Percentiles rank a stretch among this genome's conserved stretches.
These are phyloP conservation scores for Elephas maximus DNA, from an alignment of 2,113 vertebrate genomes.

Conservation along the genomic window DNA sequence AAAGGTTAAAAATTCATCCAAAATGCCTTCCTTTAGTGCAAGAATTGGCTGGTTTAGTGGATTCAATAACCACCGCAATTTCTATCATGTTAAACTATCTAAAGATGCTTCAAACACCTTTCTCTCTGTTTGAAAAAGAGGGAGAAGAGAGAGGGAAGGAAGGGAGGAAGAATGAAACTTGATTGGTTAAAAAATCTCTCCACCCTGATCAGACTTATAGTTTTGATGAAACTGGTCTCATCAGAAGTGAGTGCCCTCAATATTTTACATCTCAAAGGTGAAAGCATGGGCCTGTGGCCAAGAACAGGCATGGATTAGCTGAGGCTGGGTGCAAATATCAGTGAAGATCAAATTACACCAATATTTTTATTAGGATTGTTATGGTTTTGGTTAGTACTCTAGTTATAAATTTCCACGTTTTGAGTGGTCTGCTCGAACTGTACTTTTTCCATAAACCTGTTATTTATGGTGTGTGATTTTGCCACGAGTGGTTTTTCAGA, in stretches of 20 bases:
- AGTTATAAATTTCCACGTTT: conserved; percentile 20
- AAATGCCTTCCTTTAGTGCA: not conserved
- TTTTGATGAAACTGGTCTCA: not conserved
- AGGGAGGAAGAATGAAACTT: not conserved
- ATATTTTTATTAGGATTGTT: not conserved
- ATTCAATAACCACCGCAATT: not conserved
- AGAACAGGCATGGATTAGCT: not conserved
- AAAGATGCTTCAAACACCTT: not conserved
- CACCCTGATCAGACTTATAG: not conserved
- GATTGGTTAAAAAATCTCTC: conserved; percentile 3
- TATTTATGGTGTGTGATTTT: not conserved
- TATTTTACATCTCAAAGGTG: not conserved
- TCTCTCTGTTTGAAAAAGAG: not conserved
- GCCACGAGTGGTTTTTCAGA: not conserved
- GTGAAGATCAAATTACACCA: not conserved
- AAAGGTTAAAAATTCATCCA: not conserved
- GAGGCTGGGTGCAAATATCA: not conserved
- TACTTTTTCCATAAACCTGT: not conserved
- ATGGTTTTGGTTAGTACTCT: not conserved
- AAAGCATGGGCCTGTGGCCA: not conserved
- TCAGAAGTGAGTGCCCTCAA: not conserved
- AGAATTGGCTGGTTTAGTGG: not conserved
- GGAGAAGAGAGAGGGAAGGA: not conserved
- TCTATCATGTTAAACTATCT: conserved; percentile 16
- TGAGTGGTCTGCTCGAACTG: not conserved